phyloP scores from a whole-genome alignment of 2,888 invertebrate genomes.

The Sesamia inferens region DNA sequence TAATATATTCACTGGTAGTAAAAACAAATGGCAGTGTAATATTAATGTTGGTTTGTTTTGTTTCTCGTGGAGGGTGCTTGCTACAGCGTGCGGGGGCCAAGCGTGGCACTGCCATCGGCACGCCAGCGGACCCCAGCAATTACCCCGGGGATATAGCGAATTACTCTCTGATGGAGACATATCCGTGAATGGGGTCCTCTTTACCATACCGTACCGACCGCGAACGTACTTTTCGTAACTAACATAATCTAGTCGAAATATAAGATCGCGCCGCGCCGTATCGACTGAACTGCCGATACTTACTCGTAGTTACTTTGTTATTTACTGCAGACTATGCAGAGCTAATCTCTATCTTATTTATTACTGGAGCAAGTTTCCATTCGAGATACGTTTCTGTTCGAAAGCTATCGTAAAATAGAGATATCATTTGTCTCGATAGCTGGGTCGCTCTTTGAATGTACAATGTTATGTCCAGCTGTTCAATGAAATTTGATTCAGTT shows the following conservation, averaged over 20 bases:
- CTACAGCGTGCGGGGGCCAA: conserved; percentile 52
- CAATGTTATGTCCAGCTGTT: conserved; percentile 80
- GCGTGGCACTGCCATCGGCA: conserved; percentile 35
- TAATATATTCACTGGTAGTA: conserved; percentile 56
- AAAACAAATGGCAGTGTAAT: conserved; percentile 68
- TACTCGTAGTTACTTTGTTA: conserved; percentile 32
- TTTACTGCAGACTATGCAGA: conserved; percentile 51
- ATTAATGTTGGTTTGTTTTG: conserved; percentile 60
- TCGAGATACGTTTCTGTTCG: conserved; percentile 40
- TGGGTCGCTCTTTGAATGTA: conserved; percentile 73
- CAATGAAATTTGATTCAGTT: conserved; percentile 85
- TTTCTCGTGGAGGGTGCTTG: conserved; percentile 54
- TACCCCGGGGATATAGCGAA: conserved; percentile 71
- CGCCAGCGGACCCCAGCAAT: conserved; percentile 54
- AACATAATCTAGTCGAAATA: conserved; percentile 36
- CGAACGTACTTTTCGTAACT: conserved; percentile 7
- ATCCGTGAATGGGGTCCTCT: conserved; percentile 67
- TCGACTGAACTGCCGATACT: conserved; percentile 37
- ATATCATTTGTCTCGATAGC: conserved; percentile 56
- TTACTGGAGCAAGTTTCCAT: conserved; percentile 47
- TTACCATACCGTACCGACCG: conserved; percentile 28
- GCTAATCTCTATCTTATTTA: conserved; percentile 55
- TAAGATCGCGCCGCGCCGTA: conserved; percentile 17
- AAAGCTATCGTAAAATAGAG: conserved; percentile 52
- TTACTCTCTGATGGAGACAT: conserved; percentile 68